Conservation (phyloP, 2,797 vertebrate species). For the Manis crassicaudata region DNA sequence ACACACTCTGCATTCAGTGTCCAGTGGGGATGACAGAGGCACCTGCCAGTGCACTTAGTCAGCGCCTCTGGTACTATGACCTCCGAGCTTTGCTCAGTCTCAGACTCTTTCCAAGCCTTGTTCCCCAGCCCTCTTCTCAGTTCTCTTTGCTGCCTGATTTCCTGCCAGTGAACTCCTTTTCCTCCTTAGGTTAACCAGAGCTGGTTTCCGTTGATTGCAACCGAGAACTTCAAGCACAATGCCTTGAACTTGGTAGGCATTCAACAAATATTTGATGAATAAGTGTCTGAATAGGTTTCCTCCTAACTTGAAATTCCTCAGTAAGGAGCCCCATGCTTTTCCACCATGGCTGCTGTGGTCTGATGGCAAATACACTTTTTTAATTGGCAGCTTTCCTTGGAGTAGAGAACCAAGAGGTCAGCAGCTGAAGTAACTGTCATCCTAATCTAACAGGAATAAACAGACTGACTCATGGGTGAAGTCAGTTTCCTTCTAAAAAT, state of each 20-base stretch:
- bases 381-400: conserved; percentile 55
- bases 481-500: conserved; percentile 66
- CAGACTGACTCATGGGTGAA: conserved; percentile 61
- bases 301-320: conserved; percentile 36
- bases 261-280: conserved; percentile 45
- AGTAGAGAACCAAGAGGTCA: conserved; percentile 54
- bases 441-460: conserved; percentile 67
- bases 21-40: background rate
- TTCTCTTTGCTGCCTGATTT: conserved; percentile 42
- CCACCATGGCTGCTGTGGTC: background rate
- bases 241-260: conserved; percentile 23
- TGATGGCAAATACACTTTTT: conserved; percentile 25
- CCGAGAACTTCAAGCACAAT: conserved; percentile 27
- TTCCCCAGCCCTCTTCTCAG: background rate
- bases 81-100: background rate
- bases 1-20: background rate
- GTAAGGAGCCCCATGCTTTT: conserved; percentile 30
- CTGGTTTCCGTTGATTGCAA: conserved; percentile 44
- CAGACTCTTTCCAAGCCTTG: background rate
- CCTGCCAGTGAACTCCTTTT: conserved; percentile 23
- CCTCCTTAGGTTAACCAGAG: conserved; percentile 43
- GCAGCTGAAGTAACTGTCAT: conserved; percentile 55
- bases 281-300: conserved; percentile 17
- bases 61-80: background rate
- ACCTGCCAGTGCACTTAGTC: background rate